Evolutionary conservation across 92 coral and sea anemone genomes (phyloP), one percentile per base, ranked within the genome.

Genomic region (Zoanthus gigantus): DNA sequence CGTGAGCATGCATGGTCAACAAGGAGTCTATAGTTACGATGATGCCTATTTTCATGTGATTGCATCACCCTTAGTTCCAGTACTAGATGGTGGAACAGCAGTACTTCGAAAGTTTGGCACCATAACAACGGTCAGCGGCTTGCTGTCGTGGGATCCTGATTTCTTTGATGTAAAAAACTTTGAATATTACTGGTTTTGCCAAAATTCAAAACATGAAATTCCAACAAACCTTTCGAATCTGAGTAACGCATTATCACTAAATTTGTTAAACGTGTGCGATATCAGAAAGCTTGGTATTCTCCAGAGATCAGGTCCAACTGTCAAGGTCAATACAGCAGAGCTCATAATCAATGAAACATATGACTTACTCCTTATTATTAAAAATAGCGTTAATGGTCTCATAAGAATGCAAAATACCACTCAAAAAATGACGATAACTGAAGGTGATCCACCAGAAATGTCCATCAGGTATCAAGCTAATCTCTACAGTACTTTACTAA

Each of bases 391-490:
- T 44, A 72, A 82, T 23, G 84, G 89, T 0, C 76, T 68, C 54
- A 65, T 46, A 28, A 77, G 96, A 74, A 52, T 84, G 71, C 53
- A 77, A 0, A 68, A 69, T 42, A n/a, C 82, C 14, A 84, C 87
- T 45, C 96, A 93, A 46, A 71, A 72, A 74, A 65, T 93, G 86
- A 77, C 54, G 50, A 84, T 93, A 8, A 92, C 87, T 11, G 92
- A 84, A 47, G 96, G 96, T 5, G 91, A 93, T 56, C 96, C 96
- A 2, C 96, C 96, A 23, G 90, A 73, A 9, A 69, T 91, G 45
- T 77, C 65, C 6, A 48, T 87, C 72, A 92, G 87, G 95, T 92
- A 78, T 14, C 72, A 65, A 8, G 8, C 23, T 23, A 23, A 23
- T 23, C 23, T 23, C 23, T 23, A 23, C 23, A 23, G 23, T 23